These are phyloP conservation scores for Brachynemurus nebulosus DNA, from an alignment of 2,888 invertebrate species.

Conservation along the genomic window DNA sequence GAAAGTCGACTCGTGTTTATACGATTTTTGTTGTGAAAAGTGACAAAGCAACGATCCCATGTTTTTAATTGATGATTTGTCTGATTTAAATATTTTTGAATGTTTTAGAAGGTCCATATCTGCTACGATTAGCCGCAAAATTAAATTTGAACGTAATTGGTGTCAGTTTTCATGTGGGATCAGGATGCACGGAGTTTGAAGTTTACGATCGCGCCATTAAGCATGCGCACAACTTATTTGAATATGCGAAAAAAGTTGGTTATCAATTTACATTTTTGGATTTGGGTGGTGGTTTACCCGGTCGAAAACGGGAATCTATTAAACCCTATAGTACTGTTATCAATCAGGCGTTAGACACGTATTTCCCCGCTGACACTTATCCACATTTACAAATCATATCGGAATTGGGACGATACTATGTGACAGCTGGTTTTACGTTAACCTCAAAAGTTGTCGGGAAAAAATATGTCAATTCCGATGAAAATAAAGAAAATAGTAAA, in stretches of 20 bases:
- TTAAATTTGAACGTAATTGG: background rate
- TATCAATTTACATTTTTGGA: background rate
- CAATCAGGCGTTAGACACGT: background rate
- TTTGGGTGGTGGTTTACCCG: background rate
- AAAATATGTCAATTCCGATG: too few species aligned
- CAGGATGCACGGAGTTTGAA: background rate
- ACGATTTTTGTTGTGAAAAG: too few species aligned
- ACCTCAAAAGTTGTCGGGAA: background rate
- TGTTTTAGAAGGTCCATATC: background rate
- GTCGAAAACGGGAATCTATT: background rate
- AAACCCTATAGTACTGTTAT: background rate
- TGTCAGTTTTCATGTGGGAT: background rate
- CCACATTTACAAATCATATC: background rate
- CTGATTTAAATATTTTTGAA: background rate
- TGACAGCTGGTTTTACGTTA: background rate
- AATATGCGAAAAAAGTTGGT: background rate
- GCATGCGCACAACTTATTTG: background rate
- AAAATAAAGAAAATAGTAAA: background rate
- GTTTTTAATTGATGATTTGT: too few species aligned
- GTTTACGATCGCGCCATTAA: background rate
- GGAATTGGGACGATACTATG: background rate
- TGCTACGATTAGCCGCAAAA: background rate
- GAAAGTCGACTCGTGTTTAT: too few species aligned
- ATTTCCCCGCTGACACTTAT: background rate
- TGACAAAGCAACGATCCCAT: too few species aligned